A percentile compares a stretch with the other conserved stretches of the same genome.
Evolutionary conservation across 1,140 invertebrate genomes (phyloP).

Genomic region (Lanistes nyassanus): DNA sequence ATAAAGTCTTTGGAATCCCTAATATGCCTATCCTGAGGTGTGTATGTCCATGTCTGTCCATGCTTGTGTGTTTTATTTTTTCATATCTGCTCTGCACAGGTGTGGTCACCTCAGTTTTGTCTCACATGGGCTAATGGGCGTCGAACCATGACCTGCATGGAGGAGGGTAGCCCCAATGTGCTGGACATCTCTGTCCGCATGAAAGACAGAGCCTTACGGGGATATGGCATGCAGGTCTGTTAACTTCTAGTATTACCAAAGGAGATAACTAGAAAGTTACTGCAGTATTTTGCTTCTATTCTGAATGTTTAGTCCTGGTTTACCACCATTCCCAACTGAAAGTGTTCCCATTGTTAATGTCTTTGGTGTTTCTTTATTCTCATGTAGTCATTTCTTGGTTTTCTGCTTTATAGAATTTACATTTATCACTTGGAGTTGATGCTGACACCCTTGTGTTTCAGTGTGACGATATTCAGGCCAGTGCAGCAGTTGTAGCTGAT

Average conservation of each 20-base stretch:
- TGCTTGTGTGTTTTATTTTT: neutral
- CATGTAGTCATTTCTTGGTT: neutral
- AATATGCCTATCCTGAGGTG: too few species aligned
- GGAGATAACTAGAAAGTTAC: neutral
- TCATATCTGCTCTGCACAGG: conserved; percentile 31
- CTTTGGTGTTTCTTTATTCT: neutral
- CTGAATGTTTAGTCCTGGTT: conserved; percentile 2
- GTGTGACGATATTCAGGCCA: conserved; percentile 39
- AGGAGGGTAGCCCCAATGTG: conserved; percentile 13
- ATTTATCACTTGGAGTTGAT: too few species aligned
- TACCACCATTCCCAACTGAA: neutral
- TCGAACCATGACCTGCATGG: conserved; percentile 34
- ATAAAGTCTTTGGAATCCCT: too few species aligned
- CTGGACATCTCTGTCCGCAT: conserved; percentile 81
- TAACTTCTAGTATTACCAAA: too few species aligned
- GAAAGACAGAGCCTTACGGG: conserved; percentile 75
- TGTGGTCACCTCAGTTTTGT: conserved; percentile 50
- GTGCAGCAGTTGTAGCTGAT: conserved; percentile 42
- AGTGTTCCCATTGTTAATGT: neutral
- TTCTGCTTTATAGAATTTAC: neutral
- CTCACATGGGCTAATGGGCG: conserved; percentile 48
- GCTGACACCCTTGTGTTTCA: conserved; percentile 35
- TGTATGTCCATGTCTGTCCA: neutral
- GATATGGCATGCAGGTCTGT: conserved; percentile 74
- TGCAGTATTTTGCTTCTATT: neutral